Base-by-base conservation (phyloP, 2,113 vertebrate genomes). In the Dipodomys spectabilis region DNA sequence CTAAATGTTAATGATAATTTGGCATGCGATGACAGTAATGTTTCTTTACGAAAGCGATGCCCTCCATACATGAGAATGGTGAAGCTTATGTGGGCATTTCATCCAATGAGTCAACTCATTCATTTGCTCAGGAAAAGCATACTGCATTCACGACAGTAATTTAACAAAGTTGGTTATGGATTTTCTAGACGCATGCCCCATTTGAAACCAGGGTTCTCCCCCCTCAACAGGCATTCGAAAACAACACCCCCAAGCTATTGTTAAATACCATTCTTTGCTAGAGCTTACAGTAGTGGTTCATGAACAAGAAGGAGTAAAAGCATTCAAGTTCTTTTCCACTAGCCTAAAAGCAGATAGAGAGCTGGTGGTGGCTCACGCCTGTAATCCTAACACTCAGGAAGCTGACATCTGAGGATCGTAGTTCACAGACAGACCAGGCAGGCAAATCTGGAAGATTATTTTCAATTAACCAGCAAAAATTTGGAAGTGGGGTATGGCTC, bases 1-100 rank as follows among this genome's bases (percentile, higher is more conserved):
- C 80, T 94, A 95, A 96, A 91, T 86, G 94, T 94, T 94, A 87
- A 94, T 95, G 90, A 87, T 28, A 85, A 85, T 91, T 89, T 91
- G 7, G 4, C 71, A 69, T 94, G 92, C 78, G 88, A 72, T 53
- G 44, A 9, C 67, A 85, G 80, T 90, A 80, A 30, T 90, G 82
- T 96, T 93, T 88, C 60, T 92, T 91, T 71, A 94, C 86, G 92
- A 83, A 84, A 91, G 93, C 86, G 45, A 79, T 60, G 16, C 32
- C 39, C 23, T 91, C 19, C 19, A 20, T 86, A 75, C 28, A 87
- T 72, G 10, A 72, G 32, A 92, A 84, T 10, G 12, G 49, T 93
- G 23, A 95, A 19, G 11, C 22, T 65, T 79, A 79, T 16, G 49
- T 90, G 27, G 11, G 49, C 13, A 80, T 80, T 87, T 60, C 32